Evolutionary conservation across 2,797 vertebrate species (phyloP), one percentile per base, ranked within the genome.

Genomic region (Falco naumanni): DNA sequence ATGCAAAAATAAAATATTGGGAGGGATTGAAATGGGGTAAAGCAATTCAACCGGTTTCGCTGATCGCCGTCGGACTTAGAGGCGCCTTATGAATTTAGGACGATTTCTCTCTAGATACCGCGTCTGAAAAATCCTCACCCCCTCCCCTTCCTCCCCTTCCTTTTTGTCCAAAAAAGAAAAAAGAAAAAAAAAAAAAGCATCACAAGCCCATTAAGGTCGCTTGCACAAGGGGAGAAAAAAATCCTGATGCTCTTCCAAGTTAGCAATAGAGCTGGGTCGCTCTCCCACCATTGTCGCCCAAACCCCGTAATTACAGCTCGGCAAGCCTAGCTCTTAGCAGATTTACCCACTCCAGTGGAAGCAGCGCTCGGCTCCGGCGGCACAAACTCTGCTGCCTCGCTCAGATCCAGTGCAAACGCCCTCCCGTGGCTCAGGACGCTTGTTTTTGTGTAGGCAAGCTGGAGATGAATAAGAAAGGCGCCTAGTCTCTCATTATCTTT

Each of bases 331-430:
- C 96, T 93, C 93, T 83, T 57, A 97, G 93, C 96, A 81, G 97
- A 97, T 96, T 97, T 97, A 97, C 98, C 97, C 97, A 95, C 98
- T 95, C 98, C 97, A 84, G 96, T 93, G 98, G 93, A 95, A 96
- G 93, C 96, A 94, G 97, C 94, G 89, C 93, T 96, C 98, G 97
- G 97, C 97, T 95, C 92, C 96, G 96, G 97, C 97, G 97, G 97
- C 98, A 95, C 96, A 97, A 93, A 96, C 97, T 97, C 97, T 94
- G 97, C 97, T 96, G 97, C 97, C 95, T 96, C 97, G 93, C 97
- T 96, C 96, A 95, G 89, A 98, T 98, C 98, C 98, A 97, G 95
- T 95, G 98, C 98, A 97, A 98, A 98, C 98, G 98, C 98, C 98
- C 98, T 98, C 98, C 96, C 95, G 94, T 93, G 94, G 96, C 94